phyloP scores from a whole-genome alignment of 2,888 invertebrate species.

The Platycnemis pennipes region DNA sequence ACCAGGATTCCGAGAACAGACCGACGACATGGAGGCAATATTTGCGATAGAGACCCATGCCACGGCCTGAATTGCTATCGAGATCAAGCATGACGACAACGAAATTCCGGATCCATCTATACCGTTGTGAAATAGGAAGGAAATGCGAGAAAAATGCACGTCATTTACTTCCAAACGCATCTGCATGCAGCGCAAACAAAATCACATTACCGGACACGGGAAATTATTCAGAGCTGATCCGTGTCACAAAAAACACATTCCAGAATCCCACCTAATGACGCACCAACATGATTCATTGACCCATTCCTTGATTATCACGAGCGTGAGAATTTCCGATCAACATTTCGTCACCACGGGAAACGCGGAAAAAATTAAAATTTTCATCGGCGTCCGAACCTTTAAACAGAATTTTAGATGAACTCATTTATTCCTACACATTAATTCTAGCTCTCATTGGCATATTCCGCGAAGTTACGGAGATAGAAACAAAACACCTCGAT shows the following conservation, averaged over 20 bases:
- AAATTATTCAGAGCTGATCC: not conserved
- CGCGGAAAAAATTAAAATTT: not conserved
- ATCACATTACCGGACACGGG: too few species aligned
- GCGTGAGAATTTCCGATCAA: not conserved
- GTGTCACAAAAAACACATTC: not conserved
- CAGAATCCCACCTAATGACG: not conserved
- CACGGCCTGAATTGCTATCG: too few species aligned
- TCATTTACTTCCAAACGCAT: too few species aligned
- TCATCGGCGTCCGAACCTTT: not conserved
- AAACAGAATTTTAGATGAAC: slow-evolving; percentile 18
- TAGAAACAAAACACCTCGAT: not conserved
- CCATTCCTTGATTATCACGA: not conserved
- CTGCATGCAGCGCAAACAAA: too few species aligned
- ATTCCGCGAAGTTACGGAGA: not conserved
- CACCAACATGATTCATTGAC: not conserved
- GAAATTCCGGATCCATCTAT: too few species aligned
- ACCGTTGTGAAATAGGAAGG: too few species aligned
- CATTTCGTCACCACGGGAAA: not conserved
- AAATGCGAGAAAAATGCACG: too few species aligned
- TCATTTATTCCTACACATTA: slow-evolving; percentile 1
- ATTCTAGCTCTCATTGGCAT: slow-evolving; percentile 10
- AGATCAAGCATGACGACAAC: too few species aligned
- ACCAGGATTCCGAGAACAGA: too few species aligned
- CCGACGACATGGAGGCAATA: too few species aligned
- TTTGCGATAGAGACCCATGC: too few species aligned